phyloP scores from a whole-genome alignment of 2,797 vertebrate genomes.

The Echeneis naucrates region DNA sequence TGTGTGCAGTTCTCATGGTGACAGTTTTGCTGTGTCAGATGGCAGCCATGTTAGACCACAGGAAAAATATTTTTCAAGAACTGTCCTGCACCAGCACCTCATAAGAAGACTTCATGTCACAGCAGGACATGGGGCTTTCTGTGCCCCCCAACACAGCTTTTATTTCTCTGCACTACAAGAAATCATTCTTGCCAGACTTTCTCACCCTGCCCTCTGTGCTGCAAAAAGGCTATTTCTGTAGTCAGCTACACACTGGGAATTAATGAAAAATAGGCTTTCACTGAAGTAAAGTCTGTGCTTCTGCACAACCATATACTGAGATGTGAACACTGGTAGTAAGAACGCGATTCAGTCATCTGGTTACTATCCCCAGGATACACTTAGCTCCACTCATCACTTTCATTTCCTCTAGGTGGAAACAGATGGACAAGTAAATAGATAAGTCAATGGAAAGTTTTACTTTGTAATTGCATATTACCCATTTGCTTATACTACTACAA shows the following conservation, averaged over 20 bases:
- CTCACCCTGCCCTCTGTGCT: neutral
- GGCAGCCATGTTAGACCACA: slow-evolving; percentile 12
- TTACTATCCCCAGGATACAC: slow-evolving; percentile 13
- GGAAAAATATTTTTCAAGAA: neutral
- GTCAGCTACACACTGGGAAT: slow-evolving; percentile 15
- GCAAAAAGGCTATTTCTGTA: slow-evolving; percentile 11
- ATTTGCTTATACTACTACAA: neutral
- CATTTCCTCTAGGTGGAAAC: slow-evolving; percentile 46
- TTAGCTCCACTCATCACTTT: slow-evolving; percentile 46
- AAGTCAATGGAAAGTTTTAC: neutral
- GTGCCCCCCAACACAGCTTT: neutral
- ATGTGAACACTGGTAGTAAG: slow-evolving; percentile 8
- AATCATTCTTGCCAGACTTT: neutral
- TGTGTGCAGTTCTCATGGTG: slow-evolving; percentile 40
- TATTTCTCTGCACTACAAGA: slow-evolving; percentile 2
- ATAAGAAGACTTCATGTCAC: slow-evolving; percentile 2
- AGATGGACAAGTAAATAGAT: neutral
- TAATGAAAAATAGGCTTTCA: neutral
- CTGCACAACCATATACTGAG: neutral
- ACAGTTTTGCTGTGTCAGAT: slow-evolving; percentile 46
- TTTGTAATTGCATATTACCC: neutral
- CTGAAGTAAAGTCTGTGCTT: neutral
- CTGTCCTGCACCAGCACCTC: slow-evolving; percentile 13
- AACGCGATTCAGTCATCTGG: slow-evolving; percentile 6
- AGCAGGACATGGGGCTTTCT: slow-evolving; percentile 13